Conservation (phyloP, 2,797 vertebrate genomes). For the Manis crassicaudata region DNA sequence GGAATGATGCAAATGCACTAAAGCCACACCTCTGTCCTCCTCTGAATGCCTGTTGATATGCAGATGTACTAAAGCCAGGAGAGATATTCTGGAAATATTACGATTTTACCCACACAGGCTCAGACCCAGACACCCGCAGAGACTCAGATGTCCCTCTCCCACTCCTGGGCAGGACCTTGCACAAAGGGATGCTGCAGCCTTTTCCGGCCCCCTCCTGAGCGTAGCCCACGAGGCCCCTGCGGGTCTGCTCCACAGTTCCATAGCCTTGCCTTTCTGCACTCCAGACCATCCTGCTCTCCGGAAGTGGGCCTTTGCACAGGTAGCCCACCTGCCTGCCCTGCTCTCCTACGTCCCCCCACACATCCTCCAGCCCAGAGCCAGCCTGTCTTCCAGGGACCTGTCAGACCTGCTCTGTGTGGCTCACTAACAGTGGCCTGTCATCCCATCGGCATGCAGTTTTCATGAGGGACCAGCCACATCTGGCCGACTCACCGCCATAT, state of each 20-base stretch:
- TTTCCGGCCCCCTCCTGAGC: too few relatives aligned
- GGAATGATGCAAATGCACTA: too few relatives aligned
- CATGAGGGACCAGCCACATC: rapidly evolving
- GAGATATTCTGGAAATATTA: too few relatives aligned
- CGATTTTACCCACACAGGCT: not conserved
- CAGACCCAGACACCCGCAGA: not conserved
- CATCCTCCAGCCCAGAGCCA: not conserved
- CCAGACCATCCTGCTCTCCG: not conserved
- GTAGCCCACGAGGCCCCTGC: rapidly evolving
- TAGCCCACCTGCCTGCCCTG: rapidly evolving
- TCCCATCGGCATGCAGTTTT: not conserved
- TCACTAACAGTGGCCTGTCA: not conserved
- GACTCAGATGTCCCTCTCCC: not conserved
- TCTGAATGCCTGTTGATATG: too few relatives aligned
- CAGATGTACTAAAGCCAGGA: too few relatives aligned
- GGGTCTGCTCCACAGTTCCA: not conserved
- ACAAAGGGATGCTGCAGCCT: rapidly evolving
- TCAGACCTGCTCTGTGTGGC: not conserved
- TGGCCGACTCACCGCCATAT: rapidly evolving
- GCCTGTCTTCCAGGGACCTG: not conserved
- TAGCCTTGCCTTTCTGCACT: not conserved
- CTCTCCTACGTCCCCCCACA: too few relatives aligned
- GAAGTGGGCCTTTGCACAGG: not conserved
- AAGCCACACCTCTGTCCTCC: too few relatives aligned
- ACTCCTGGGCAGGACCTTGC: not conserved